Percentiles rank a stretch among this genome's conserved stretches.
These are phyloP conservation scores for Alitta virens DNA, from an alignment of 2,888 invertebrate genomes.

Conservation along the genomic window DNA sequence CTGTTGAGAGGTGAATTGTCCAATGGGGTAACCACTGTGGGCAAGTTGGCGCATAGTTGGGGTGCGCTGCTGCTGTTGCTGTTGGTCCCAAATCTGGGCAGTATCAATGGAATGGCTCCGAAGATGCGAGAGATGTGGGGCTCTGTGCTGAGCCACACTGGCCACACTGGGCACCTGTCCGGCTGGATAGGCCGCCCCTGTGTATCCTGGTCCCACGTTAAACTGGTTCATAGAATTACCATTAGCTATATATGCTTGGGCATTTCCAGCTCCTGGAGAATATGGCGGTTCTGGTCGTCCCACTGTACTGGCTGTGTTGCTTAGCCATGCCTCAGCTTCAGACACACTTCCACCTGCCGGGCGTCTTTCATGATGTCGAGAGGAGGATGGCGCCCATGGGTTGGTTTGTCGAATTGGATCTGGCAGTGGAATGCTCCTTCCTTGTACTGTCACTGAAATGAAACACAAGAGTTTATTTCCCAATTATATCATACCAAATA, in stretches of 20 bases:
- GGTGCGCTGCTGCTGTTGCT: slow-evolving; percentile 32
- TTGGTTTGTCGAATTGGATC: slow-evolving; percentile 32
- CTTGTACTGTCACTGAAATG: slow-evolving; percentile 8
- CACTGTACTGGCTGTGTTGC: slow-evolving; percentile 34
- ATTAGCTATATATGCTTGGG: not conserved
- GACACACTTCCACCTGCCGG: slow-evolving; percentile 13
- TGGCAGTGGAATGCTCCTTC: slow-evolving; percentile 11
- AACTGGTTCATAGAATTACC: not conserved
- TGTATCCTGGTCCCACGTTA: not conserved
- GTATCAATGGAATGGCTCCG: slow-evolving; percentile 54
- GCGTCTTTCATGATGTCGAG: not conserved
- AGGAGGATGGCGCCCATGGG: slow-evolving; percentile 26
- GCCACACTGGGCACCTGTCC: not conserved
- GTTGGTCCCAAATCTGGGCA: slow-evolving; percentile 35
- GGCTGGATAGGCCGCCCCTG: not conserved
- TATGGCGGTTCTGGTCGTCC: no score
- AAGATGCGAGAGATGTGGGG: slow-evolving; percentile 30
- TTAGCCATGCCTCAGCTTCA: slow-evolving; percentile 28
- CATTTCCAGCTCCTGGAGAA: no score
- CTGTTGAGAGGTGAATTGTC: slow-evolving; percentile 22
- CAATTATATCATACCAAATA: not conserved
- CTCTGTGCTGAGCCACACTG: not conserved
- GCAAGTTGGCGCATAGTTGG: slow-evolving; percentile 44
- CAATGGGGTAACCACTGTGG: slow-evolving; percentile 61
- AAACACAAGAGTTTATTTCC: no score